Evolutionary conservation across 2,113 vertebrate genomes (phyloP).

Genomic region (Periophthalmodon schlosseri): DNA sequence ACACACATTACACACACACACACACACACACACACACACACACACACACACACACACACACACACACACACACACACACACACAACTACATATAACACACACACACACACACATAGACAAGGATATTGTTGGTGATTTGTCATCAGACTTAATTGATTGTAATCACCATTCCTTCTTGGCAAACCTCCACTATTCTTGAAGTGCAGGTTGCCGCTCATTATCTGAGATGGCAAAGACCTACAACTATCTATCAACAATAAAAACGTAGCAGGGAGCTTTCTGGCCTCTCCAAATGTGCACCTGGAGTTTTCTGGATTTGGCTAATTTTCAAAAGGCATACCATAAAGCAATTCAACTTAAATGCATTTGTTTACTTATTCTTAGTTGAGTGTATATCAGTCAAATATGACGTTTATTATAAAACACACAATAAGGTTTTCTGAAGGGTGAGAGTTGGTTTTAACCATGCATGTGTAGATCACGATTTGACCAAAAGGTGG

Average conservation of each 20-base stretch:
- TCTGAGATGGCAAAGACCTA: slow-evolving; percentile 61
- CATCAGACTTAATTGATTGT: slow-evolving; percentile 73
- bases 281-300: slow-evolving; percentile 46
- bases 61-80: slow-evolving; percentile 26
- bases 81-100: too few relatives aligned
- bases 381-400: slow-evolving; percentile 6
- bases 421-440: slow-evolving; percentile 24
- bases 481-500: slow-evolving; percentile 71
- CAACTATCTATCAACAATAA: slow-evolving; percentile 64
- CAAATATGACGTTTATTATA: slow-evolving; percentile 29
- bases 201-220: slow-evolving; percentile 73
- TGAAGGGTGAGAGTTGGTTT: slow-evolving; percentile 2
- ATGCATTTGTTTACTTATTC: background rate
- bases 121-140: slow-evolving; percentile 68
- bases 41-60: slow-evolving; percentile 25
- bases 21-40: slow-evolving; percentile 26
- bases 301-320: slow-evolving; percentile 49
- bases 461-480: background rate
- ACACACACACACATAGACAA: slow-evolving; percentile 26
- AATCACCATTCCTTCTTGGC: slow-evolving; percentile 70
- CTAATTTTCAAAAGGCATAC: slow-evolving; percentile 17
- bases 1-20: slow-evolving; percentile 33
- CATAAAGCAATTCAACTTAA: slow-evolving; percentile 21
- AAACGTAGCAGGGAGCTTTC: slow-evolving; percentile 41
- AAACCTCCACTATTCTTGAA: slow-evolving; percentile 68